Evolutionary conservation across 2,888 invertebrate species (phyloP).

Genomic region (Ischnura elegans): DNA sequence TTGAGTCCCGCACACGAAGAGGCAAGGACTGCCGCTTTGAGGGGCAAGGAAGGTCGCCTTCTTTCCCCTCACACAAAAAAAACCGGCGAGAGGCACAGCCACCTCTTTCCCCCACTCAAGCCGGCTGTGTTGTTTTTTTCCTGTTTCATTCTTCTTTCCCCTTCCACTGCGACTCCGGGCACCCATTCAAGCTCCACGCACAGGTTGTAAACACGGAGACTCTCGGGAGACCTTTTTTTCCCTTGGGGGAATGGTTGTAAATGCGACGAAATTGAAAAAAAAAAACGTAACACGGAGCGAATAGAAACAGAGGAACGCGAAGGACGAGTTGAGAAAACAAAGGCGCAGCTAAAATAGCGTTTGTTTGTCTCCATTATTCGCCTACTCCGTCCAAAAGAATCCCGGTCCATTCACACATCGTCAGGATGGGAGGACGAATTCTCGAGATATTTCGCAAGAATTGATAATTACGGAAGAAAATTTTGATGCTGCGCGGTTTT

Average conservation of each 20-base stretch:
- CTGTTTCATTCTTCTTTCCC: background rate
- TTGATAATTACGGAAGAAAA: no score
- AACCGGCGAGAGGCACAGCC: background rate
- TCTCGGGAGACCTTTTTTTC: background rate
- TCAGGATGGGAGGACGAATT: no score
- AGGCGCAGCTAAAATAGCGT: background rate
- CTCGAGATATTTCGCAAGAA: no score
- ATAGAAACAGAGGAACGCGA: background rate
- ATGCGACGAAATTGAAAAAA: background rate
- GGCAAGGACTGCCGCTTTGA: slow-evolving; percentile 12
- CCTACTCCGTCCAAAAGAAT: background rate
- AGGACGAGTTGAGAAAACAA: background rate
- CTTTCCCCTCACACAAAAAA: background rate
- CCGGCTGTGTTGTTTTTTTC: background rate
- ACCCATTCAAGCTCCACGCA: background rate
- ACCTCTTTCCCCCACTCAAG: background rate
- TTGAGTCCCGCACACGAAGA: background rate
- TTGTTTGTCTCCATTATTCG: background rate
- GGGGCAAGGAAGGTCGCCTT: slow-evolving; percentile 5
- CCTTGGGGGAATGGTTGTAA: background rate
- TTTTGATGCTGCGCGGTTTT: no score
- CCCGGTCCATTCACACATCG: no score
- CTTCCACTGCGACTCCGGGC: background rate
- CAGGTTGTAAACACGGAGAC: background rate
- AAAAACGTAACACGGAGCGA: background rate